These are phyloP conservation scores for Epinephelus malabaricus DNA, from an alignment of 2,797 vertebrate species.

Conservation along the genomic window DNA sequence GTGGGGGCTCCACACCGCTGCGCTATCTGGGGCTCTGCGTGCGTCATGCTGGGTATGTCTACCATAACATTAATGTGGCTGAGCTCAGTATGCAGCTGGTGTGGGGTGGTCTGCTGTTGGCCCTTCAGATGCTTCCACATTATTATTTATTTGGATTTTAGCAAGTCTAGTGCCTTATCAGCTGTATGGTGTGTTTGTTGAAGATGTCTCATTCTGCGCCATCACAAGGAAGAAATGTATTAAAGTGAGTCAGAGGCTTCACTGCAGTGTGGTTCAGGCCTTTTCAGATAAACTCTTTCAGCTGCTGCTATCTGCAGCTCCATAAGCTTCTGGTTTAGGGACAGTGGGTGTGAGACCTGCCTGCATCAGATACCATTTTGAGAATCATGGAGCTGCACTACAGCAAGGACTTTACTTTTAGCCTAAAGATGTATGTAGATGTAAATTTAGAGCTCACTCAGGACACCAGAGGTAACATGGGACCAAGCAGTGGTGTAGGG, in stretches of 20 bases:
- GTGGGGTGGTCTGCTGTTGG: not conserved
- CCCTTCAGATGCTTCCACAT: not conserved
- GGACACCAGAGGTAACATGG: no score
- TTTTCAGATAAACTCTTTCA: constrained; percentile 29
- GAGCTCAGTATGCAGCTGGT: not conserved
- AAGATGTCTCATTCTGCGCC: not conserved
- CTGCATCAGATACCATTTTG: constrained; percentile 15
- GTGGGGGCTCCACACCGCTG: constrained; percentile 46
- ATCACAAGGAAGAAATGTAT: not conserved
- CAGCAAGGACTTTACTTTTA: not conserved
- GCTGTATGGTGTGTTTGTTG: not conserved
- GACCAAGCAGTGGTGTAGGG: no score
- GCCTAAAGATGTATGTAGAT: no score
- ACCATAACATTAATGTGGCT: not conserved
- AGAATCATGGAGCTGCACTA: not conserved
- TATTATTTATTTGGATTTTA: not conserved
- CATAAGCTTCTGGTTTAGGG: constrained; percentile 15
- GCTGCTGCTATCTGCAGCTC: constrained; percentile 53
- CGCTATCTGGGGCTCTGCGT: constrained; percentile 48
- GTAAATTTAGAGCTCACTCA: no score
- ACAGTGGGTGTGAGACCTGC: constrained; percentile 8
- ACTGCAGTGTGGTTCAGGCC: not conserved
- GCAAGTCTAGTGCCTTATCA: not conserved
- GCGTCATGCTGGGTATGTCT: constrained; percentile 32
- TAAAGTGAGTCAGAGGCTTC: not conserved